These are phyloP conservation scores for Eciton burchellii DNA, from an alignment of 1,140 invertebrate genomes.

Conservation along the genomic window DNA sequence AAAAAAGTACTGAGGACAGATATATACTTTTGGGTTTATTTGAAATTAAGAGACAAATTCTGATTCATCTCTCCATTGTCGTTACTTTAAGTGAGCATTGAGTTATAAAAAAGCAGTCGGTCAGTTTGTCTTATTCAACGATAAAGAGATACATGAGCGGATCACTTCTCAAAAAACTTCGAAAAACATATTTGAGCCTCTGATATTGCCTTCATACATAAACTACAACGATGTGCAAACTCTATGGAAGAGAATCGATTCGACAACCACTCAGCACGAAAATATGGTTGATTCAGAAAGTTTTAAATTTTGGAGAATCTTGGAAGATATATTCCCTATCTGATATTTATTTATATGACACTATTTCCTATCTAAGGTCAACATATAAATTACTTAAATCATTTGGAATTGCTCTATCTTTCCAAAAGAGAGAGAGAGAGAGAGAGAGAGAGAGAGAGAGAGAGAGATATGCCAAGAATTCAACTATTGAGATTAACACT, in stretches of 20 bases:
- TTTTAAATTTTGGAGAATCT: no score
- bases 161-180: no score
- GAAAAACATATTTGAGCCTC: neutral
- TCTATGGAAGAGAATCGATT: neutral
- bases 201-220: neutral
- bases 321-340: no score
- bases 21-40: no score
- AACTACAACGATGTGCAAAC: neutral
- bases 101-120: neutral
- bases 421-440: neutral
- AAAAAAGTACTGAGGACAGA: no score
- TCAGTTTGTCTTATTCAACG: neutral
- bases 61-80: neutral
- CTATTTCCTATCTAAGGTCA: no score
- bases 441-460: neutral
- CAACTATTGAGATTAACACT: constrained; percentile 1
- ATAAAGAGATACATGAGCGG: neutral
- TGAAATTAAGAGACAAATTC: no score
- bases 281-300: no score
- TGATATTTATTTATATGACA: no score
- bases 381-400: neutral
- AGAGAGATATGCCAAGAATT: no score
- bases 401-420: neutral
- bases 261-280: neutral
- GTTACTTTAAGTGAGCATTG: no score